Percentiles rank a stretch among this genome's conserved stretches.
phyloP scores from a whole-genome alignment of 2,113 vertebrate species.

The Phylloscopus whistleri region DNA sequence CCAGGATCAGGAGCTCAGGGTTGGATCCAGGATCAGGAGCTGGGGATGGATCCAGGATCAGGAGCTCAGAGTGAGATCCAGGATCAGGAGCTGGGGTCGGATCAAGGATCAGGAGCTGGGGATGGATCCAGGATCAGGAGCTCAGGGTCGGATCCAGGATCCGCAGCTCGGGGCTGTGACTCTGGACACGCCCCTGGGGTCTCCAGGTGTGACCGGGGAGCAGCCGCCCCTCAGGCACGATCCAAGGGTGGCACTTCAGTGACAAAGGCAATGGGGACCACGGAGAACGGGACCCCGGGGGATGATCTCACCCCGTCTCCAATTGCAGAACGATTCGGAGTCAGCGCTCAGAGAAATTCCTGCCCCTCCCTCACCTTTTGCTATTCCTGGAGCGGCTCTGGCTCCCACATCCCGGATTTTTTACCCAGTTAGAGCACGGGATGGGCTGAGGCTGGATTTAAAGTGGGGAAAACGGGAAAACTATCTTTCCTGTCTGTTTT shows the following conservation, averaged over 20 bases:
- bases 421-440: neutral
- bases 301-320: neutral
- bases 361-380: fast-evolving
- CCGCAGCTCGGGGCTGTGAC: fast-evolving
- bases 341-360: neutral
- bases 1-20: too few species aligned
- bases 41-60: neutral
- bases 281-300: fast-evolving
- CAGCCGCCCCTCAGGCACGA: neutral
- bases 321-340: too few species aligned
- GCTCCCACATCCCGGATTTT: neutral
- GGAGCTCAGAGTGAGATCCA: neutral
- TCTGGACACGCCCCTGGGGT: neutral
- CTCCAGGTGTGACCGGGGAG: neutral
- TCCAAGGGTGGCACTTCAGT: fast-evolving
- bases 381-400: neutral
- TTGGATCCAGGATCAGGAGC: too few species aligned
- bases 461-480: neutral
- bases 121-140: too few species aligned
- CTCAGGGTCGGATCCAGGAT: too few species aligned
- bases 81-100: too few species aligned
- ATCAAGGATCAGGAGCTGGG: too few species aligned
- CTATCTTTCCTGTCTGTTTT: neutral
- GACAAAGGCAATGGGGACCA: neutral
- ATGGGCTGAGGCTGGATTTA: neutral